Evolutionary conservation across 2,888 invertebrate genomes (phyloP).

Genomic region (Dicyrtomina minuta): DNA sequence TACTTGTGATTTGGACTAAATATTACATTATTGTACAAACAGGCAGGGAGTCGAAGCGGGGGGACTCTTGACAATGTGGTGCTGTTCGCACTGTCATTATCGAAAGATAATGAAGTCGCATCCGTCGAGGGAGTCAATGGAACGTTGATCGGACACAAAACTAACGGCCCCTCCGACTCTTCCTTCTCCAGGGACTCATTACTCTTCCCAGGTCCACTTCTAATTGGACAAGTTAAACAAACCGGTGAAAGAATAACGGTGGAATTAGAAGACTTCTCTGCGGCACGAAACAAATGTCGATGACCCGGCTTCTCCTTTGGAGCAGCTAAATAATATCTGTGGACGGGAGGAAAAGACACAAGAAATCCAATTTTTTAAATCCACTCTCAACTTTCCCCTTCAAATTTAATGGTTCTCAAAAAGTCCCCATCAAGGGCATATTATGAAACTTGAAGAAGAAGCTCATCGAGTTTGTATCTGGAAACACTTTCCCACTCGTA

Average conservation of each 20-base stretch:
- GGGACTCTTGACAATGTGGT: not conserved
- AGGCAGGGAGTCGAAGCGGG: conserved; percentile 39
- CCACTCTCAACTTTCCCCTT: too few relatives aligned
- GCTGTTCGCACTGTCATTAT: too few relatives aligned
- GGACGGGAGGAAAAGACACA: conserved; percentile 51
- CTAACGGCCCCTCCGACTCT: conserved; percentile 9
- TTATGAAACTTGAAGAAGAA: too few relatives aligned
- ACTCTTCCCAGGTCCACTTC: not conserved
- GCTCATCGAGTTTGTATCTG: too few relatives aligned
- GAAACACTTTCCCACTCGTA: too few relatives aligned
- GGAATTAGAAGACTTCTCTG: conserved; percentile 58
- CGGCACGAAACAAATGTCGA: conserved; percentile 77
- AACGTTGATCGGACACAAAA: not conserved
- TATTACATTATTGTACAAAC: conserved; percentile 50
- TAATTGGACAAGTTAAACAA: conserved; percentile 58
- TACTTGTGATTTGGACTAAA: conserved; percentile 58
- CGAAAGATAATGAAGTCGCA: too few relatives aligned
- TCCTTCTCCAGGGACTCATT: conserved; percentile 11
- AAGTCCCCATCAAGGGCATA: too few relatives aligned
- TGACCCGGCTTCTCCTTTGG: conserved; percentile 75
- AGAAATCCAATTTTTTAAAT: not conserved
- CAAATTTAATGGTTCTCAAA: too few relatives aligned
- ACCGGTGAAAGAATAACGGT: conserved; percentile 54
- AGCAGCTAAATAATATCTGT: conserved; percentile 79
- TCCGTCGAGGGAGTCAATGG: not conserved